Evolutionary conservation across 2,888 invertebrate genomes (phyloP), one percentile per base, ranked within the genome.

Genomic region (Scaptomyza caliginosa): DNA sequence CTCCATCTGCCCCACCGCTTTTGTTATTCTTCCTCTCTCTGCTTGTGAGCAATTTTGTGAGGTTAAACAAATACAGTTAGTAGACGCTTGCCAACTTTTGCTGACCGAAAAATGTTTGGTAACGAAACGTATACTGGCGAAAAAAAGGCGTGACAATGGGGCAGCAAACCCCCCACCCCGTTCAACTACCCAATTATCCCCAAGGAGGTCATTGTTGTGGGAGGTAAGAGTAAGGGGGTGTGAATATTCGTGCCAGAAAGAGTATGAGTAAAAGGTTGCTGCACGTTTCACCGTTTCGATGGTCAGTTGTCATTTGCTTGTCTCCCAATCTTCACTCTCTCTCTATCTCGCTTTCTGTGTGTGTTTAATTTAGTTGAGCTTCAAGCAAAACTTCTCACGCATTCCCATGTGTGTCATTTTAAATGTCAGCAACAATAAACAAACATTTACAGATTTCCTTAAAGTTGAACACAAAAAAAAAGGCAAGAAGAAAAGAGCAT

Each of bases 341-440:
- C 28, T 8, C 8, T 19, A 10, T 23, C 39, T 21, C 13, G 11
- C 16, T 24, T 7, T 52, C 23, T 36, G 42, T 73, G 42, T 73
- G 62, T 69, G 82, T 67, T 78, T 86, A 78, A 86, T 86, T 81
- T 75, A 78, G 87, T 86, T 83, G 71, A 82, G 74, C 78, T 86
- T 78, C 74, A 66, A 86, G 85, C 73, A 67, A 75, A 85, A 69
- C 66, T 75, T 72, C 65, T 56, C 67, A 43, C 67, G 68, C 78
- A 83, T 81, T 83, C 83, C 83, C 83, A 72, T 82, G 87, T 82
- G 83, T 86, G 74, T 82, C 70, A 82, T 83, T 83, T 83, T 76
- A 87, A 83, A 85, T 83, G 83, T 85, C 83, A 83, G 83, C 87
- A 82, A 66, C 81, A 77, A 78, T 85, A 69, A 74, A 42, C 59